Evolutionary conservation across 1,140 invertebrate species (phyloP).

Genomic region (Diorhabda elongata): DNA sequence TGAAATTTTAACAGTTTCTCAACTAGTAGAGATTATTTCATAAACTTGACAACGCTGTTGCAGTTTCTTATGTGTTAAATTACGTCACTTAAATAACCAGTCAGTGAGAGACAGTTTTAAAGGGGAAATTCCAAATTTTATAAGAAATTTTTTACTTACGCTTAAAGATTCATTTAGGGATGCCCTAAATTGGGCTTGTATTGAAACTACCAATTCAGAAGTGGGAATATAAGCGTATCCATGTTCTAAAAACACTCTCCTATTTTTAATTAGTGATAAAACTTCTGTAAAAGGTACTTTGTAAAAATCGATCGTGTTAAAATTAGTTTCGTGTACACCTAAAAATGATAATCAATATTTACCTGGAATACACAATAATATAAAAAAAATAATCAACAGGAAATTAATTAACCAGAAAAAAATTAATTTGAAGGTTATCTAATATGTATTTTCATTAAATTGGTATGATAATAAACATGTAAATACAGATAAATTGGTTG

Average conservation of each 20-base stretch:
- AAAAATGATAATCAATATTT: not conserved
- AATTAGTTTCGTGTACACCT: constrained; percentile 50
- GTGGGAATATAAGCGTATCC: constrained; percentile 89
- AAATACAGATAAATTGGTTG: too few species aligned
- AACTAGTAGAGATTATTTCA: not conserved
- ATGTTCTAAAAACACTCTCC: constrained; percentile 74
- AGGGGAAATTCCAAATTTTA: too few species aligned
- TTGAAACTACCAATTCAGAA: constrained; percentile 77
- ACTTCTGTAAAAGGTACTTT: constrained; percentile 87
- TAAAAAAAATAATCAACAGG: too few species aligned
- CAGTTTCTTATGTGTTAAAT: too few species aligned
- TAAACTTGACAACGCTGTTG: too few species aligned
- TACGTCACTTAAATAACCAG: too few species aligned
- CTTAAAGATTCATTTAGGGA: constrained; percentile 71
- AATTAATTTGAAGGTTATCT: too few species aligned
- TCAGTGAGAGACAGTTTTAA: too few species aligned
- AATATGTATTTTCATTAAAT: too few species aligned
- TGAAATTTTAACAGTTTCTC: constrained; percentile 18
- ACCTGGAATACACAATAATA: too few species aligned
- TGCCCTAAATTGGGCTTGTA: constrained; percentile 72
- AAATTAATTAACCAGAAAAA: too few species aligned
- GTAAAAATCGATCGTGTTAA: constrained; percentile 66
- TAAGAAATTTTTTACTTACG: constrained; percentile 49
- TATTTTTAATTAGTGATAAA: constrained; percentile 73
- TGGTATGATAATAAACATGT: too few species aligned